Evolutionary conservation across 92 coral and sea anemone species (phyloP), one percentile per base, ranked within the genome.

Genomic region (Blastomussa wellsi): DNA sequence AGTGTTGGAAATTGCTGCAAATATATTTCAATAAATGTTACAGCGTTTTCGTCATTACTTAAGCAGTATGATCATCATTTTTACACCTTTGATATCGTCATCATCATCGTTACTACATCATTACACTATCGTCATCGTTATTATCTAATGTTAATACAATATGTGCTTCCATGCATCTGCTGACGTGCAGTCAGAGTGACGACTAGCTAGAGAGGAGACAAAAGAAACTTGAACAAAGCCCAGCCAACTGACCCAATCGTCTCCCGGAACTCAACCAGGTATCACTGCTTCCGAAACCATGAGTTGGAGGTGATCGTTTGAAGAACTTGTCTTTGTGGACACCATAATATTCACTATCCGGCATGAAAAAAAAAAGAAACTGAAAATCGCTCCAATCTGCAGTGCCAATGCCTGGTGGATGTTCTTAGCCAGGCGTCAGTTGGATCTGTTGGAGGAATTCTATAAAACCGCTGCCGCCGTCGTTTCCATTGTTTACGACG

Each of bases 181-280:
- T 37, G 36, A n/a, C 77, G 35, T 53, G 0, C 33, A 5, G 57
- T 72, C 37, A 9, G 48, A 37, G 51, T 72, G 76, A 38, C 76
- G 52, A 7, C 51, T 72, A 26, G 28, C 17, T 11, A n/a, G 83
- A 72, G 59, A 13, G 88, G 76, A 0, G 67, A 35, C 68, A 77
- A 53, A 48, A 77, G 88, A 35, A 26, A 84, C 37, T 76, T 38
- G 57, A 84, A 84, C 53, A 12, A 62, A 3, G 20, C 3, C 88
- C 84, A 84, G 14, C 88, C 88, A 36, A 37, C 84, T 33, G 59
- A 2, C 24, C 88, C 88, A 73, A 84, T 83, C 57, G 55, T 9
- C 74, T 28, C 10, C 62, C 33, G 42, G 73, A 37, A 15, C n/a
- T 38, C 77, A 74, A 26, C 88, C 88, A 84, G 24, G 35, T 26